These are phyloP conservation scores for Argya squamiceps DNA, from an alignment of 2,797 vertebrate species.

Conservation along the genomic window DNA sequence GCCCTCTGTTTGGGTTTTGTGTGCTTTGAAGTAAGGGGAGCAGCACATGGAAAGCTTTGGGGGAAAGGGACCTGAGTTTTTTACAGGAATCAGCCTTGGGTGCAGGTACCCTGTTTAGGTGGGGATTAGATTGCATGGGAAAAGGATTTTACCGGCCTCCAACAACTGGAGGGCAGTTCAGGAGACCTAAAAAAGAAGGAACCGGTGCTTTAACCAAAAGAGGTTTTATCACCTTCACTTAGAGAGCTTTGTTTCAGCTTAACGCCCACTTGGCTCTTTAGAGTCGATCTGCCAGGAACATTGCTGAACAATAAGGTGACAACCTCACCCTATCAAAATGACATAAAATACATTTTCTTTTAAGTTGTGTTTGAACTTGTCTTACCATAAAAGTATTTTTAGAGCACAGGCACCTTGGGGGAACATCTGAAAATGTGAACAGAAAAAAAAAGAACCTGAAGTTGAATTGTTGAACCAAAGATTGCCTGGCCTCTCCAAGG, in stretches of 20 bases:
- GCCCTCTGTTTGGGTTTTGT: not conserved
- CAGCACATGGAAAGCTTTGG: rapidly evolving
- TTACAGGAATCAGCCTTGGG: not conserved
- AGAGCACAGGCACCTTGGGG: slow-evolving; percentile 22
- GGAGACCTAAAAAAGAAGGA: not conserved
- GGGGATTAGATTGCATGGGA: not conserved
- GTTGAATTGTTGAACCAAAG: slow-evolving; percentile 41
- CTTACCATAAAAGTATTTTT: slow-evolving; percentile 22
- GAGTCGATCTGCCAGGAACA: not conserved
- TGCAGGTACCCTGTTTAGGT: not conserved
- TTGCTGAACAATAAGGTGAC: slow-evolving; percentile 39
- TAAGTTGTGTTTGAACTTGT: slow-evolving; percentile 51
- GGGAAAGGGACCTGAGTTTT: not conserved
- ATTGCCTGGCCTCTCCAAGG: slow-evolving; percentile 39
- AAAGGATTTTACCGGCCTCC: not conserved
- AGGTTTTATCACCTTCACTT: not conserved
- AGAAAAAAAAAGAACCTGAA: not conserved
- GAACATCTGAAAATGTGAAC: slow-evolving; percentile 17
- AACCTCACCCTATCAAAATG: slow-evolving; percentile 44
- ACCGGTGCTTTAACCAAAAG: not conserved
- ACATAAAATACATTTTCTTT: slow-evolving; percentile 47
- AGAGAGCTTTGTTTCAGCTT: slow-evolving; percentile 22
- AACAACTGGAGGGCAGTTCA: not conserved
- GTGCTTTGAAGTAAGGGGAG: not conserved
- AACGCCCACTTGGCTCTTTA: not conserved